Evolutionary conservation across 2,113 vertebrate species (phyloP).

Genomic region (Mobula birostris): DNA sequence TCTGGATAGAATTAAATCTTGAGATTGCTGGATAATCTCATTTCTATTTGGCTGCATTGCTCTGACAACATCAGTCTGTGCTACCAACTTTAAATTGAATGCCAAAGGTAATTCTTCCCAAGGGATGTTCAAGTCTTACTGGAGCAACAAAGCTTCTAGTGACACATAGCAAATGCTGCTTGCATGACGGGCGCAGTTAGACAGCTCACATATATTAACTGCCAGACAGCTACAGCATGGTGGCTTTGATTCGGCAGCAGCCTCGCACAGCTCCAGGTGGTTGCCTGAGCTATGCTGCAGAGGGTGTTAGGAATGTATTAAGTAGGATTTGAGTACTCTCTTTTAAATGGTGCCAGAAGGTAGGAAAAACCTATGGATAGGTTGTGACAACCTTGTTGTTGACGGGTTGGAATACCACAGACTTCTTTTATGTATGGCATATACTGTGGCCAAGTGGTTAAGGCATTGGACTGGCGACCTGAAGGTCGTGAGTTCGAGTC

Average conservation of each 20-base stretch:
- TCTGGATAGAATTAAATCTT: background rate
- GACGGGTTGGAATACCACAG: background rate
- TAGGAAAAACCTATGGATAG: background rate
- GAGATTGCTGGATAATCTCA: background rate
- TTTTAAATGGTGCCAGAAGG: background rate
- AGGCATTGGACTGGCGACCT: too few species aligned
- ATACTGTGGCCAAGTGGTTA: background rate
- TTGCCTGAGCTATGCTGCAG: background rate
- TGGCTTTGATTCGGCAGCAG: background rate
- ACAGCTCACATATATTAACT: background rate
- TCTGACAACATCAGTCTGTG: background rate
- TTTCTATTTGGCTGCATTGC: background rate
- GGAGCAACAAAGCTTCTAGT: slow-evolving; percentile 1
- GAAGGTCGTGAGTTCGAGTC: too few species aligned
- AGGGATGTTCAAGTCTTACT: background rate
- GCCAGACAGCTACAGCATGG: background rate
- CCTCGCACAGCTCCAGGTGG: background rate
- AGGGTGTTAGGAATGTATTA: slow-evolving; percentile 29
- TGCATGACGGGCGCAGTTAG: background rate
- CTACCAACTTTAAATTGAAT: background rate
- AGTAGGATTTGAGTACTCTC: background rate
- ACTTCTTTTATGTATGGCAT: background rate
- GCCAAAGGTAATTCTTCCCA: background rate
- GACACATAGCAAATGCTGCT: background rate
- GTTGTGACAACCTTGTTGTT: background rate